Conservation (phyloP, 2,113 vertebrate species). For the Acanthisitta chloris region DNA sequence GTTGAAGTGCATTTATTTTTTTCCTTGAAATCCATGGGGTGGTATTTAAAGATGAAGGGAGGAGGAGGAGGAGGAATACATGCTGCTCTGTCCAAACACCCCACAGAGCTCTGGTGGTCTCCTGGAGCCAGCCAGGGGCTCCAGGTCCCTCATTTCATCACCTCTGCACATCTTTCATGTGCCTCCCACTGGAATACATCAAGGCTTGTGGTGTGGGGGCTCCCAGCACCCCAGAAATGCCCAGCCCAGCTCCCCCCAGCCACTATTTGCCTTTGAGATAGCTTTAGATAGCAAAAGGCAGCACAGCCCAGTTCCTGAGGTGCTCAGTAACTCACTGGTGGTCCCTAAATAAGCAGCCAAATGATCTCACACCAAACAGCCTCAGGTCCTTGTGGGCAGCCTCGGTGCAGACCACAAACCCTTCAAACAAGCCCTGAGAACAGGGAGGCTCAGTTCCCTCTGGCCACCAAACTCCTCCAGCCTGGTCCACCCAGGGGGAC, state of each 20-base stretch:
- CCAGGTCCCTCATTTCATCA: not conserved
- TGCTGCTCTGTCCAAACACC: constrained; percentile 3
- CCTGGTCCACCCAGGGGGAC: constrained; percentile 4
- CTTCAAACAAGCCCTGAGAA: constrained; percentile 61
- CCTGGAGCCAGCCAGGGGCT: not conserved
- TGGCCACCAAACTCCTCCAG: not conserved
- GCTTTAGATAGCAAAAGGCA: not conserved
- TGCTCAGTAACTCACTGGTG: constrained; percentile 48
- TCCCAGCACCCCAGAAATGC: not conserved
- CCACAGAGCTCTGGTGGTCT: constrained; percentile 16
- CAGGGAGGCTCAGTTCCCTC: constrained; percentile 21
- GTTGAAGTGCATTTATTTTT: constrained; percentile 24
- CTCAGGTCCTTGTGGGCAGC: not conserved
- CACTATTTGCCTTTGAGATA: constrained; percentile 9
- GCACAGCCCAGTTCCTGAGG: constrained; percentile 1
- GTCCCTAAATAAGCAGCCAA: constrained; percentile 25
- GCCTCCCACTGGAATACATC: not conserved
- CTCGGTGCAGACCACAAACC: constrained; percentile 38
- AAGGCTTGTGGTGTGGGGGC: no score
- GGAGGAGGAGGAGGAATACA: not conserved
- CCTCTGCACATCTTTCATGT: not conserved
- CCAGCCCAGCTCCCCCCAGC: not conserved
- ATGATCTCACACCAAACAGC: constrained; percentile 19
- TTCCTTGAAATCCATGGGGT: not conserved
- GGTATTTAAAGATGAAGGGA: constrained; percentile 40